These are phyloP conservation scores for Pinctada fucata DNA, from an alignment of 2,888 invertebrate species.

Conservation along the genomic window DNA sequence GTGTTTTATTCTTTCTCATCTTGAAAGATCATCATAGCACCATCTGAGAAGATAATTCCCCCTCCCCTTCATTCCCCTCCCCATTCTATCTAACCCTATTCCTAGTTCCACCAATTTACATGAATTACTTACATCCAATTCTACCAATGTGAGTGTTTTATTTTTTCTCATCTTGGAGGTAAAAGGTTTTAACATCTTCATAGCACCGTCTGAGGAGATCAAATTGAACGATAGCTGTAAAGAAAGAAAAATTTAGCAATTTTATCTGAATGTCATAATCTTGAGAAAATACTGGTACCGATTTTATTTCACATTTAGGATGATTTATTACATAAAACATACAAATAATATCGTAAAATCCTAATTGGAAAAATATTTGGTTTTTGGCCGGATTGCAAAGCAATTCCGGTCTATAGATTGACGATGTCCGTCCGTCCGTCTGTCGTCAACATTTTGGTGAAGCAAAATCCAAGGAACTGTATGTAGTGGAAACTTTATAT, in stretches of 20 bases:
- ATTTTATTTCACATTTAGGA: background rate
- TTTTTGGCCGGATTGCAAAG: too few relatives aligned
- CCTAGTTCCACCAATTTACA: background rate
- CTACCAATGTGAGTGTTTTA: slow-evolving; percentile 16
- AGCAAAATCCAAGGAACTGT: too few relatives aligned
- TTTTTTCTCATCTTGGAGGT: slow-evolving; percentile 38
- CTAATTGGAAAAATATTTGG: too few relatives aligned
- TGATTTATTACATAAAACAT: too few relatives aligned
- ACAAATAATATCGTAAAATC: too few relatives aligned
- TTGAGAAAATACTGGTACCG: background rate
- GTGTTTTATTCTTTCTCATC: slow-evolving; percentile 27
- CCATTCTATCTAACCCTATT: too few relatives aligned
- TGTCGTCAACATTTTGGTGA: too few relatives aligned
- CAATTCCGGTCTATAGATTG: too few relatives aligned
- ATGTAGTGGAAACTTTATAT: too few relatives aligned
- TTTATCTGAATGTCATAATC: background rate
- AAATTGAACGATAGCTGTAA: slow-evolving; percentile 35
- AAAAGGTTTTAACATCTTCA: slow-evolving; percentile 35
- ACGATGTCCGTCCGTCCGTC: too few relatives aligned
- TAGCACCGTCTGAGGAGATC: slow-evolving; percentile 36
- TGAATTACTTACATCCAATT: slow-evolving; percentile 28
- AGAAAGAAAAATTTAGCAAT: background rate
- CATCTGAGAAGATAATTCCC: slow-evolving; percentile 22
- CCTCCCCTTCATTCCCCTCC: too few relatives aligned
- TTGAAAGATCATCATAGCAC: slow-evolving; percentile 32